Conservation (phyloP, 2,888 invertebrate genomes). For the Electrophaes corylata region DNA sequence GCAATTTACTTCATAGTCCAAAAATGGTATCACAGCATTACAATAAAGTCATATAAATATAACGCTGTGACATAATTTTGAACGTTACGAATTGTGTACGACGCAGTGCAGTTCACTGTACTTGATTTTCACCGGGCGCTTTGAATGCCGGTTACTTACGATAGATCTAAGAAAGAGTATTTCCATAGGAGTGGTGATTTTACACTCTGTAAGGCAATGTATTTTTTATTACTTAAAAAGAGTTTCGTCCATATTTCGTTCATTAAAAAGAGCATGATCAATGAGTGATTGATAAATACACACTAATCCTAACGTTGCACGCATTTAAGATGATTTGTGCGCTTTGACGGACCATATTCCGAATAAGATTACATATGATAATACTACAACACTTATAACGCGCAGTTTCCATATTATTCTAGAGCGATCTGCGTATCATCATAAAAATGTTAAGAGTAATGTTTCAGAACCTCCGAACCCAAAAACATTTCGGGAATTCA, state of each 20-base stretch:
- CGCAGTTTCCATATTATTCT: background rate
- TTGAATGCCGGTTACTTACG: background rate
- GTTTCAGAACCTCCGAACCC: too few species aligned
- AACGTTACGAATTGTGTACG: too few species aligned
- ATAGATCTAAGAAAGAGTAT: background rate
- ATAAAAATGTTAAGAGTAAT: background rate
- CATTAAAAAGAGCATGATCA: background rate
- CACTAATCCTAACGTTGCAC: constrained; percentile 15
- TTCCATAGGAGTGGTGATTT: too few species aligned
- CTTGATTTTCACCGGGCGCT: background rate
- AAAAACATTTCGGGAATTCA: background rate
- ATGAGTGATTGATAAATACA: constrained; percentile 8
- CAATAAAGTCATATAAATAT: too few species aligned
- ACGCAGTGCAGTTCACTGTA: too few species aligned
- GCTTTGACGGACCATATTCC: constrained; percentile 17
- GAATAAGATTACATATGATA: constrained; percentile 11
- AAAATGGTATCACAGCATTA: too few species aligned
- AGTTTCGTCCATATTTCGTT: background rate
- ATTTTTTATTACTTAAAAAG: background rate
- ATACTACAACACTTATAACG: constrained; percentile 5
- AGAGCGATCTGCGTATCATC: background rate
- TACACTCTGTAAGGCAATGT: background rate
- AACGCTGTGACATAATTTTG: too few species aligned
- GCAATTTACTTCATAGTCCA: too few species aligned
- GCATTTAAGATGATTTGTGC: constrained; percentile 25